phyloP scores from a whole-genome alignment of 2,113 vertebrate species.

The Henicopernis longicauda region DNA sequence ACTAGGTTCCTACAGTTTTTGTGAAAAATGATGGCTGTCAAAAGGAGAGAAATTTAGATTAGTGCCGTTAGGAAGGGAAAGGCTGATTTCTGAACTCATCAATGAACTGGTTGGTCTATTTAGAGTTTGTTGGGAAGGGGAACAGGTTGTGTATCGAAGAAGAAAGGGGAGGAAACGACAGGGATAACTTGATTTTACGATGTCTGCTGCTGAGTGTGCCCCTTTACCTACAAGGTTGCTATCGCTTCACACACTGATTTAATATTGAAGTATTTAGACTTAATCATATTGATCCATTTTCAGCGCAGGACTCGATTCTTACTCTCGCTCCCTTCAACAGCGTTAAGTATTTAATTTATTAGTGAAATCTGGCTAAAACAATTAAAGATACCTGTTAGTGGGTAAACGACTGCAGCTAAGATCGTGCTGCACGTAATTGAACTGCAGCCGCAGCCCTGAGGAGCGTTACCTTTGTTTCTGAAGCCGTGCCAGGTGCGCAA shows the following conservation, averaged over 20 bases:
- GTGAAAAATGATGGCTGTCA: neutral
- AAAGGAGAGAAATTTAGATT: neutral
- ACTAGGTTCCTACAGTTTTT: neutral
- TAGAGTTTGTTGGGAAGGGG: neutral
- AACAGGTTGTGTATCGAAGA: neutral
- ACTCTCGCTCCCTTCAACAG: neutral
- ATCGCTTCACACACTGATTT: neutral
- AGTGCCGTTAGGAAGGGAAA: neutral
- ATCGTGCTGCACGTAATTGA: fast-evolving
- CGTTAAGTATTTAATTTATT: neutral
- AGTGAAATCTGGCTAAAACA: neutral
- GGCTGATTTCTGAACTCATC: neutral
- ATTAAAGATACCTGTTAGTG: fast-evolving
- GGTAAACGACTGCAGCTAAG: neutral
- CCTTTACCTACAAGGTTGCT: neutral
- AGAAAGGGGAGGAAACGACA: neutral
- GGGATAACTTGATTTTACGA: neutral
- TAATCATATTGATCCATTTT: neutral
- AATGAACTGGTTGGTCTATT: fast-evolving
- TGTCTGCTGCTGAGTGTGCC: neutral
- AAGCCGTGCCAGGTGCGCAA: neutral
- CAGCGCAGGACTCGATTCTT: neutral
- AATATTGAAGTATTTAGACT: neutral
- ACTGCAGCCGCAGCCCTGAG: neutral
- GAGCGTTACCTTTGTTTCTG: too few species aligned